phyloP scores from a whole-genome alignment of 1,140 invertebrate species.

The Leptopilina clavipes region DNA sequence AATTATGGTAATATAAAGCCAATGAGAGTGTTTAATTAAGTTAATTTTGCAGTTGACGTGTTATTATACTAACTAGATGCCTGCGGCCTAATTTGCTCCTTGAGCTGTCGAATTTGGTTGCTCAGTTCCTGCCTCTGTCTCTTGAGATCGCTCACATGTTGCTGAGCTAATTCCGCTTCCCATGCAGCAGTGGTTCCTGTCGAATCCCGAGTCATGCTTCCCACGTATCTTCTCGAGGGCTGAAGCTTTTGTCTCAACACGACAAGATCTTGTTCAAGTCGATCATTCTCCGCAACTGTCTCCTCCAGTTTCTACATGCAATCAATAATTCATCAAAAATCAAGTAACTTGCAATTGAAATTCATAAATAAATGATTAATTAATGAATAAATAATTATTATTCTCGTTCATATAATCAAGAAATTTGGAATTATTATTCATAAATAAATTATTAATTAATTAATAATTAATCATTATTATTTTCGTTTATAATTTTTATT shows the following conservation, averaged over 20 bases:
- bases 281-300: slow-evolving; percentile 90
- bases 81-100: slow-evolving; percentile 78
- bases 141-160: slow-evolving; percentile 88
- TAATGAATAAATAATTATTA: no score
- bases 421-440: no score
- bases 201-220: slow-evolving; percentile 64
- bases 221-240: slow-evolving; percentile 74
- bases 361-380: no score
- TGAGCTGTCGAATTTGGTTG: slow-evolving; percentile 86
- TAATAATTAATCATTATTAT: no score
- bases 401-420: no score
- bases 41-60: no score
- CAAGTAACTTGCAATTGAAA: no score
- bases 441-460: no score
- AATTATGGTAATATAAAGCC: no score
- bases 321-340: background rate
- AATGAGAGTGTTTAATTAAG: no score
- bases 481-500: no score
- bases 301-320: slow-evolving; percentile 88
- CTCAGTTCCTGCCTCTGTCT: slow-evolving; percentile 88
- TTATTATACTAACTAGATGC: slow-evolving; percentile 54
- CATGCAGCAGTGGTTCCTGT: slow-evolving; percentile 80
- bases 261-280: slow-evolving; percentile 90
- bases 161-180: slow-evolving; percentile 90
- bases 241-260: slow-evolving; percentile 89